Base-by-base conservation (phyloP, 2,113 vertebrate species). In the Calonectris borealis region DNA sequence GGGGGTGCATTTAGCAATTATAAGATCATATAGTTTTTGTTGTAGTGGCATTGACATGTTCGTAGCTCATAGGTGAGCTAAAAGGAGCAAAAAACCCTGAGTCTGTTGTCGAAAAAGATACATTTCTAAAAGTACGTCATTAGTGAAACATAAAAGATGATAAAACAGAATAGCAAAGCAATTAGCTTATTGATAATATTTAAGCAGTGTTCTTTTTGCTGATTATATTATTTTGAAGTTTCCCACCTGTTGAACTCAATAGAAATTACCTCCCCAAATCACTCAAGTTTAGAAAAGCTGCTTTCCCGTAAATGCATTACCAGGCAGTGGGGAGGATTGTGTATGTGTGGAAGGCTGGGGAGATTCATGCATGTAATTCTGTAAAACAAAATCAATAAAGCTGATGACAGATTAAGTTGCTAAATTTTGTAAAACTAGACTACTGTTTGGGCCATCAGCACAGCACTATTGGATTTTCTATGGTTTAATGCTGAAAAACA, bases 341-440 rank as follows among this genome's bases (percentile, higher is more conserved):
- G 31, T 70, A 27, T 29, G 55, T 79, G 77, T 75, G 88, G 77
- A 94, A 71, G 88, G 94, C 96, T 89, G 91, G 88, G 66, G 89
- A 95, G 80, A 94, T 88, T 95, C 93, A 93, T 89, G 91, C 83
- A 73, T 94, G 85, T 97, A 96, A 96, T 96, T 81, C 97, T 95
- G 83, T 96, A 95, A 96, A 98, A 96, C 90, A 97, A 98, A 97
- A 98, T 98, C 98, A 97, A 98, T 98, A 97, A 93, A 94, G 95
- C 96, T 95, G 94, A 96, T 96, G 81, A 90, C 95, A 97, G 97
- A 97, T 97, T 98, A 97, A 96, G 91, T 96, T 94, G 87, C 85
- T 96, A 95, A 97, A 92, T 92, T 97, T 96, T 95, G 90, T 95
- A 97, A 96, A 96, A 94, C 94, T 96, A 95, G 96, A 98, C 97